A percentile compares a stretch with the other conserved stretches of the same genome.
Evolutionary conservation across 2,888 invertebrate genomes (phyloP).

Genomic region (Temnothorax rugatulus): DNA sequence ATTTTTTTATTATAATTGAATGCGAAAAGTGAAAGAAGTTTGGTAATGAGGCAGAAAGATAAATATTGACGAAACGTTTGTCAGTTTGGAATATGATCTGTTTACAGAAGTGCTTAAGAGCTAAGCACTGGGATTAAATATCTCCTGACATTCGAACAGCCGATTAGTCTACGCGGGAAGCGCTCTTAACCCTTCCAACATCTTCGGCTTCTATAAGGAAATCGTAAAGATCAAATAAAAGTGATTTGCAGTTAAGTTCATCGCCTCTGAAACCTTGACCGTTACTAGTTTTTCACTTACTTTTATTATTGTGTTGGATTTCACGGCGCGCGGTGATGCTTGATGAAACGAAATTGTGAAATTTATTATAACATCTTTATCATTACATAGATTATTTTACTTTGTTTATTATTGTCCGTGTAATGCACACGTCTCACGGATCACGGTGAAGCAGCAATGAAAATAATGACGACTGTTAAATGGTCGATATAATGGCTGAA

Average conservation of each 20-base stretch:
- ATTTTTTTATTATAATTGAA: background rate
- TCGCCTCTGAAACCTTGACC: slow-evolving; percentile 32
- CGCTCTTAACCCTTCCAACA: slow-evolving; percentile 50
- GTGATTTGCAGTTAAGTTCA: slow-evolving; percentile 66
- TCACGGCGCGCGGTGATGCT: background rate
- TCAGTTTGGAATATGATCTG: slow-evolving; percentile 63
- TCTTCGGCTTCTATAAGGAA: slow-evolving; percentile 35
- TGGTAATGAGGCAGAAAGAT: slow-evolving; percentile 23
- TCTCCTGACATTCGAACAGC: slow-evolving; percentile 62
- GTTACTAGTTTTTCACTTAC: slow-evolving; percentile 45
- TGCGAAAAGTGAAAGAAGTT: background rate
- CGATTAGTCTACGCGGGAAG: slow-evolving; percentile 41
- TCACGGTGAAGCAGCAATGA: slow-evolving; percentile 13
- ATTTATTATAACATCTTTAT: slow-evolving; percentile 50
- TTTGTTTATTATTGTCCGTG: slow-evolving; percentile 66
- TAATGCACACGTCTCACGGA: background rate
- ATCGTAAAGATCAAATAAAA: slow-evolving; percentile 71
- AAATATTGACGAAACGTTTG: slow-evolving; percentile 55
- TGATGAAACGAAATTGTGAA: slow-evolving; percentile 47
- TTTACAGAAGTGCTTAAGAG: slow-evolving; percentile 68
- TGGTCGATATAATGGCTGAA: background rate
- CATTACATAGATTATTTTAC: slow-evolving; percentile 48
- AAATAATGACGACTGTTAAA: slow-evolving; percentile 38
- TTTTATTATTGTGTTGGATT: background rate
- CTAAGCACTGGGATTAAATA: slow-evolving; percentile 64